A percentile compares a stretch with the other conserved stretches of the same genome.
Conservation (phyloP, 53 echinoderm and acorn worm genomes). For the Paelopatides confundens region DNA sequence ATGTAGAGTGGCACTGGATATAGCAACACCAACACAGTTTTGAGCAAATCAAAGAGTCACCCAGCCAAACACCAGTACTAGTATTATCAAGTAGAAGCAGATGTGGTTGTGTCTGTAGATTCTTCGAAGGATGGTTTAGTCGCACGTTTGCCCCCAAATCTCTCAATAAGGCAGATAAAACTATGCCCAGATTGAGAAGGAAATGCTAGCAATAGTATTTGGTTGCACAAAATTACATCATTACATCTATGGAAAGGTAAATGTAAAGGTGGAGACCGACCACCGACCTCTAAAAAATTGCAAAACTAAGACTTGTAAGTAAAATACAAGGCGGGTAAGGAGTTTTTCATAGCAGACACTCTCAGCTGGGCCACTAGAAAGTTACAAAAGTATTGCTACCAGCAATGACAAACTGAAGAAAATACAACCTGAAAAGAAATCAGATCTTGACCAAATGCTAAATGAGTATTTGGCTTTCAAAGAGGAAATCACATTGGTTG, state of each 20-base stretch:
- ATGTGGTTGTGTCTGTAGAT: not conserved
- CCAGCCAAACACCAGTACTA: not conserved
- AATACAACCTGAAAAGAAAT: not conserved
- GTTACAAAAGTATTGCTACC: not conserved
- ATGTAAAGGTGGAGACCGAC: slow-evolving; percentile 14
- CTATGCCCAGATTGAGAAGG: slow-evolving; percentile 66
- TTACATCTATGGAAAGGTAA: slow-evolving; percentile 23
- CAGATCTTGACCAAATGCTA: too few species aligned
- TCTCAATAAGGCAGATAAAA: too few species aligned
- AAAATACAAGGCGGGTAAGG: slow-evolving; percentile 48
- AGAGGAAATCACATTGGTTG: too few species aligned
- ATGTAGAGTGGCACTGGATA: slow-evolving; percentile 59
- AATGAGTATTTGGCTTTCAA: too few species aligned
- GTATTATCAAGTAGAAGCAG: slow-evolving; percentile 15
- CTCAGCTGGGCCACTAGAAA: not conserved
- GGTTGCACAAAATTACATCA: slow-evolving; percentile 25
- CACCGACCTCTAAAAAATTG: slow-evolving; percentile 37
- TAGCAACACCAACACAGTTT: slow-evolving; percentile 28
- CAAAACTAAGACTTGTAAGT: slow-evolving; percentile 54
- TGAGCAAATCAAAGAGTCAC: slow-evolving; percentile 4
- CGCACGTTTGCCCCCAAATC: too few species aligned
- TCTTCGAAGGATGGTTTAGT: too few species aligned
- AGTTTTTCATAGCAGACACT: not conserved
- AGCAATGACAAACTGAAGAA: not conserved
- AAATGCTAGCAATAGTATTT: slow-evolving; percentile 58